Evolutionary conservation across 2,113 vertebrate genomes (phyloP).

Genomic region (Sigmodon hispidus): DNA sequence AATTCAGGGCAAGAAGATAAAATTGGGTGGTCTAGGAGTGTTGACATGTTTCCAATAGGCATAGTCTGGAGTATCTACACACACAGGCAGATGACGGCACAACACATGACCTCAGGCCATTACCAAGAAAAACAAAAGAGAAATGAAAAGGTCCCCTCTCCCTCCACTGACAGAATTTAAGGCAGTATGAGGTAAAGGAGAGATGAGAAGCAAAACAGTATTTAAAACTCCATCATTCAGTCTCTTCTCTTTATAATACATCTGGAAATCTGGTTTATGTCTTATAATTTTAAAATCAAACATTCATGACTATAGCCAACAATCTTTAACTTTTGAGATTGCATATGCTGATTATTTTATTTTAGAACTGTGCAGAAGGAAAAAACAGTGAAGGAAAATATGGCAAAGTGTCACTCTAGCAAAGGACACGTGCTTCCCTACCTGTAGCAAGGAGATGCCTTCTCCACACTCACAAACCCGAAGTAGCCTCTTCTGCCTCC

Average conservation of each 20-base stretch:
- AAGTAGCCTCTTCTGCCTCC: constrained; percentile 92
- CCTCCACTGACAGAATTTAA: constrained; percentile 25
- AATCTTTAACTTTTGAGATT: background rate
- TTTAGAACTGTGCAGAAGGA: background rate
- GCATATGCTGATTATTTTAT: background rate
- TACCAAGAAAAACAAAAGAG: background rate
- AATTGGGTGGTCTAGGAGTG: background rate
- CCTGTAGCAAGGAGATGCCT: constrained; percentile 96
- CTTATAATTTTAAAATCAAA: constrained; percentile 29
- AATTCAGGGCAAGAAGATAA: background rate
- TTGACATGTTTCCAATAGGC: background rate
- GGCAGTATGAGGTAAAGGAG: background rate
- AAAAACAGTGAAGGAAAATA: background rate
- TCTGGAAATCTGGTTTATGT: background rate
- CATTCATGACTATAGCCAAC: background rate
- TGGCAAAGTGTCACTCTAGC: background rate
- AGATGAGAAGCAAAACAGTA: background rate
- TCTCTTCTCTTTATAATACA: background rate
- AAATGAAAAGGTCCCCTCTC: background rate
- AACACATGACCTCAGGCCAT: background rate
- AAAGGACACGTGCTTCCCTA: constrained; percentile 70
- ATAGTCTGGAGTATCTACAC: background rate
- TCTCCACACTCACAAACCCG: constrained; percentile 88
- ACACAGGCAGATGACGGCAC: background rate
- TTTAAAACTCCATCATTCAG: background rate